Base-by-base conservation (phyloP, 2,113 vertebrate species). In the Elgaria multicarinata region DNA sequence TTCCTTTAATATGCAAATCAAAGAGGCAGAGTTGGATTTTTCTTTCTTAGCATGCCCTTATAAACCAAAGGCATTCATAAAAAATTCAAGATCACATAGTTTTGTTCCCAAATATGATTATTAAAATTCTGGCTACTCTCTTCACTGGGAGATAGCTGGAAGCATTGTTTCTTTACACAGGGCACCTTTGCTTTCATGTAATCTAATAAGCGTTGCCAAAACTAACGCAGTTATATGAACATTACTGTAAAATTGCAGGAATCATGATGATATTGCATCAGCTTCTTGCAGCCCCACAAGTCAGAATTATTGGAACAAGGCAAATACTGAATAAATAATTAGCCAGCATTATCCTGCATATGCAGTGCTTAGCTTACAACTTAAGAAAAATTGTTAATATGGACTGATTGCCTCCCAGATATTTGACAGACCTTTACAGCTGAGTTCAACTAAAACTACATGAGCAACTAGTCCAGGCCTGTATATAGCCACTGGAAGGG, bases 1-100 rank as follows among this genome's bases (percentile, higher is more conserved):
- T 90, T 89, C 92, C 72, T 94, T 95, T 95, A 94, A 91, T 91
- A 94, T 93, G 92, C 89, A 95, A 93, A 95, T 92, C 58, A 82
- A 85, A 91, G 62, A 0, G 0, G 79, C 76, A 86, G 92, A 89
- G 87, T 91, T 92, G 89, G 85, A 80, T 93, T 26, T 89, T 74
- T 90, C 76, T 90, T 87, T 90, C 89, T 75, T 82, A 93, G 80
- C 42, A 18, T 66, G 74, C 50, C 84, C 89, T 95, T 92, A 87
- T 91, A 95, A 93, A 89, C 83, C 39, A 85, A 91, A 91, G 39
- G 39, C 91, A 93, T 92, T 92, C 58, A 94, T 86, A 85, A 90
- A 92, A 94, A 81, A 83, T 8, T 93, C 67, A 91, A 85, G 93
- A 87, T 87, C 93, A 79, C 46, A 66, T 10, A 87, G 67, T 84